Base-by-base conservation (phyloP, 2,113 vertebrate genomes). In the Eidolon helvum region DNA sequence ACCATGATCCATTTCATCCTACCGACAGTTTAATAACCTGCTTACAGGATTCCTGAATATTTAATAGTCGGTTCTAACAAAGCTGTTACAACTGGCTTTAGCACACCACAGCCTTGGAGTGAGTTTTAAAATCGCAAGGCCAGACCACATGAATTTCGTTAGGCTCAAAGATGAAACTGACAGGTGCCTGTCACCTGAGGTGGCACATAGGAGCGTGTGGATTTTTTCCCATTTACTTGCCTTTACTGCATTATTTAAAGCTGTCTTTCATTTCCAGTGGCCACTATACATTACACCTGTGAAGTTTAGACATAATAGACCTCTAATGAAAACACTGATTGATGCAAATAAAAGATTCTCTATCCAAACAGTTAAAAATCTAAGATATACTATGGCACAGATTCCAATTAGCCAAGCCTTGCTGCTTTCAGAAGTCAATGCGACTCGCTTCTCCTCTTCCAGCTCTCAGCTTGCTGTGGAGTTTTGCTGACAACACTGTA, bases 401-500 rank as follows among this genome's bases (percentile, higher is more conserved):
- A 43, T 61, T 57, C 72, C 83, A 80, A 87, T 90, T 89, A 94
- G n/a, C 74, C 24, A 21, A 43, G 24, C 21, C 48, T 71, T 48
- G 38, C n/a, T 87, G 22, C 59, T 96, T 71, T 55, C 14, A 82
- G 74, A 33, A 84, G 87, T 79, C 9, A 2, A 35, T 61, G 86
- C 3, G 53, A 21, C 69, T 84, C 68, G 0, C 38, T 66, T 8
- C 33, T 33, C 57, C 33, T 33, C 57, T 87, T 15, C 28, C 11
- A 69, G 61, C 45, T 50, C 61, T 87, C 75, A 59, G 91, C 43
- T 80, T 79, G 50, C 89, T 53, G 22, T 11, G 63, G 61, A 50
- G 28, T 92, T 97, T 82, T 96, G 94, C 96, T 93, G 95, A 97
- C 83, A 92, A 83, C 30, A 8, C 19, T 40, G 35, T 33, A 92